A percentile compares a stretch with the other conserved stretches of the same genome.
These are phyloP conservation scores for Megaceryle torquata DNA, from an alignment of 2,113 vertebrate species.

Conservation along the genomic window DNA sequence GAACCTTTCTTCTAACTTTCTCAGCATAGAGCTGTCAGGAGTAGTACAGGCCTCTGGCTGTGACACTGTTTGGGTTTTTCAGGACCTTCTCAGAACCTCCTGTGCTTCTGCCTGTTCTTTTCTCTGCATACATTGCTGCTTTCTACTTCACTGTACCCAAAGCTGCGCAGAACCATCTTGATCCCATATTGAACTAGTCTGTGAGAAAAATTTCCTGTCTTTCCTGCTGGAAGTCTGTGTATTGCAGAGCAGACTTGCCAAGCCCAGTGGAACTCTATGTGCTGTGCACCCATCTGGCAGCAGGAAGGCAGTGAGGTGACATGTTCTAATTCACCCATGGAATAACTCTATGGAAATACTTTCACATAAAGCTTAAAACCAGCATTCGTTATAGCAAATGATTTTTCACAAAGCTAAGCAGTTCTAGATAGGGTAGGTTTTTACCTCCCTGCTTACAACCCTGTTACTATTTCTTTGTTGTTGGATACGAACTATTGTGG, in stretches of 20 bases:
- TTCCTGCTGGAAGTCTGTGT: background rate
- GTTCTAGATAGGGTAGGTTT: background rate
- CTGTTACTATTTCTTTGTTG: background rate
- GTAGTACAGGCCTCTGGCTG: background rate
- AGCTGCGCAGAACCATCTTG: background rate
- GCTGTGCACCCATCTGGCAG: background rate
- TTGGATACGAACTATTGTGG: background rate
- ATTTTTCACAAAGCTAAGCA: background rate
- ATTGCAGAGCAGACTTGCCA: background rate
- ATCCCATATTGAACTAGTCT: background rate
- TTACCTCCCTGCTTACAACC: background rate
- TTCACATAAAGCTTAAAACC: background rate
- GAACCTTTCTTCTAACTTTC: background rate
- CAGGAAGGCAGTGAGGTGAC: background rate
- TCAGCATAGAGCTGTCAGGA: background rate
- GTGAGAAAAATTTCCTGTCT: background rate
- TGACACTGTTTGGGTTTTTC: background rate
- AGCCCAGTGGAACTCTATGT: accelerated
- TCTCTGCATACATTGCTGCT: background rate
- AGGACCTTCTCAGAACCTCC: background rate
- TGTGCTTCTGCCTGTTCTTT: background rate
- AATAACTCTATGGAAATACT: background rate
- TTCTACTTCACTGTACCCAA: background rate
- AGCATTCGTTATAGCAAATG: accelerated
- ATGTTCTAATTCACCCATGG: background rate